phyloP scores from a whole-genome alignment of 1,140 invertebrate species.

The Rhopalosiphum padi region DNA sequence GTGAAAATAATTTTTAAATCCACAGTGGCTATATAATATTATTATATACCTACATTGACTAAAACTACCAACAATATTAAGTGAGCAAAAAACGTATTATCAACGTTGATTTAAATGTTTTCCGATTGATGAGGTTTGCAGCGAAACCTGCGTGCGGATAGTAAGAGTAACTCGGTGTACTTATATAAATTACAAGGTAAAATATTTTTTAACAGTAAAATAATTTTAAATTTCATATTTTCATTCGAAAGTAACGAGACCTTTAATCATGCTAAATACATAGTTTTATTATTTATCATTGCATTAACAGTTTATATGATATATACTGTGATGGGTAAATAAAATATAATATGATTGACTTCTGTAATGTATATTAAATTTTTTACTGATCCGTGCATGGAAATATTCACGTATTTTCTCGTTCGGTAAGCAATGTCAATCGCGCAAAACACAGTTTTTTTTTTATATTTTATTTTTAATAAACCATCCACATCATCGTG shows the following conservation, averaged over 20 bases:
- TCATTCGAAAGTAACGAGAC: neutral
- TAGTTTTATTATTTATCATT: neutral
- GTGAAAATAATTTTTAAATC: no score
- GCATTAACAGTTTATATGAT: neutral
- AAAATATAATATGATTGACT: neutral
- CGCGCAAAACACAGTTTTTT: neutral
- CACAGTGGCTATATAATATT: no score
- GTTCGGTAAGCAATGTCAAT: neutral
- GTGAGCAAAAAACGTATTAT: no score
- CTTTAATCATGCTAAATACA: neutral
- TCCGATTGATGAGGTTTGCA: no score
- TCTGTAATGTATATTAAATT: neutral
- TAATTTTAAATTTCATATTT: neutral
- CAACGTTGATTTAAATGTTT: no score
- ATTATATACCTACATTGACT: no score
- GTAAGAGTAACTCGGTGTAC: no score
- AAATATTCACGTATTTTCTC: no score
- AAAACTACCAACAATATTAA: no score
- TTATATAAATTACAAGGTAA: no score
- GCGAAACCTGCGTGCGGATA: no score
- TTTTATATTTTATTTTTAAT: neutral
- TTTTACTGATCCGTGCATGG: neutral
- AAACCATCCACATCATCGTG: neutral
- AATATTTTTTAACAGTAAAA: neutral
- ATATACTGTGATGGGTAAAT: neutral